These are phyloP conservation scores for Brachionus rotundiformis DNA, from an alignment of 1,140 invertebrate species.

Conservation along the genomic window DNA sequence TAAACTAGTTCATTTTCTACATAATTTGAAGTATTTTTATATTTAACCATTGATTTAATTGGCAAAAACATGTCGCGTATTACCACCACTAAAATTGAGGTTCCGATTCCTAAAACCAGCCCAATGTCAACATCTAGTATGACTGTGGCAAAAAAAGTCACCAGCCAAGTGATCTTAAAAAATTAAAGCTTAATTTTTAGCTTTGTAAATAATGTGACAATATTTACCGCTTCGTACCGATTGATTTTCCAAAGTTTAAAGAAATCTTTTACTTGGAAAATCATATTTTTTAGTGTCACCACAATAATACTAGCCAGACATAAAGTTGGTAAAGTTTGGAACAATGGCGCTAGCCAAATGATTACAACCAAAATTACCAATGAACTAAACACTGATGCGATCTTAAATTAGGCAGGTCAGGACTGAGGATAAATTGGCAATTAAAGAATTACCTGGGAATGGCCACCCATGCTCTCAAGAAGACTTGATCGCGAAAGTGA, in stretches of 20 bases:
- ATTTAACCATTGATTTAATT: constrained; percentile 13
- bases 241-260: constrained; percentile 75
- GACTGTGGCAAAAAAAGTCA: constrained; percentile 33
- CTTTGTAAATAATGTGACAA: not conserved
- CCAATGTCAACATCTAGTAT: constrained; percentile 52
- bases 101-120: constrained; percentile 41
- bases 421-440: no score
- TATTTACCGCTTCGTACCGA: constrained; percentile 71
- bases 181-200: not conserved
- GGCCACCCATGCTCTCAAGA: constrained; percentile 56
- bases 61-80: constrained; percentile 13
- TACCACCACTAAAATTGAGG: not conserved
- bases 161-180: constrained; percentile 56
- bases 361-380: constrained; percentile 66
- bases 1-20: not conserved
- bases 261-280: constrained; percentile 67
- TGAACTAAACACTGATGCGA: constrained; percentile 5
- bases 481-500: constrained; percentile 55
- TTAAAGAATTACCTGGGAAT: constrained; percentile 56
- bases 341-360: constrained; percentile 64
- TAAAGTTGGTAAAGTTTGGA: constrained; percentile 65
- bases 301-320: constrained; percentile 61
- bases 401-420: not conserved
- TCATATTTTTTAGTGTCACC: constrained; percentile 59
- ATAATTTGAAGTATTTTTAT: constrained; percentile 28